Evolutionary conservation across 2,797 vertebrate genomes (phyloP).

Genomic region (Spondyliosoma cantharus): DNA sequence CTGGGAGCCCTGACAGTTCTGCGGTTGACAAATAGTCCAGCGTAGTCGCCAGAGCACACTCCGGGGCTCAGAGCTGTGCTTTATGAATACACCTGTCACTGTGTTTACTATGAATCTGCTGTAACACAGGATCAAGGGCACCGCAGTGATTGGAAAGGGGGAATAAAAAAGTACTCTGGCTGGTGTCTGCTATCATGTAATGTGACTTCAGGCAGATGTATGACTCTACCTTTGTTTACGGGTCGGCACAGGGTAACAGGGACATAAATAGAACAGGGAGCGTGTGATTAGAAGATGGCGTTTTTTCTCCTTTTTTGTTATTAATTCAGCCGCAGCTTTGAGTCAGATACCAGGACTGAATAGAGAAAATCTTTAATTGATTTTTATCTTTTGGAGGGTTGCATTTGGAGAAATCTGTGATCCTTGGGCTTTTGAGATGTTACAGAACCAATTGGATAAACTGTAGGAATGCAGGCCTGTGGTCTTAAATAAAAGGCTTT

Average conservation of each 20-base stretch:
- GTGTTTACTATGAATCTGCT: slow-evolving; percentile 79
- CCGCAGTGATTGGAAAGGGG: slow-evolving; percentile 70
- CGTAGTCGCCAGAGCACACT: slow-evolving; percentile 58
- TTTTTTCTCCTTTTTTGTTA: neutral
- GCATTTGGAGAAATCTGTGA: slow-evolving; percentile 31
- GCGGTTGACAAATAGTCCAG: slow-evolving; percentile 75
- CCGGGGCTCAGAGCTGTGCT: slow-evolving; percentile 60
- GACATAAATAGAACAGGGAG: slow-evolving; percentile 38
- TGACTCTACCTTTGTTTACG: slow-evolving; percentile 58
- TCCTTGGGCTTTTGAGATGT: slow-evolving; percentile 7
- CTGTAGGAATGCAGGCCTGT: neutral
- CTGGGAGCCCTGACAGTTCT: slow-evolving; percentile 64
- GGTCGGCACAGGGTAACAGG: slow-evolving; percentile 22
- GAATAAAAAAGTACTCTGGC: slow-evolving; percentile 59
- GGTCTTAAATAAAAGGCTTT: neutral
- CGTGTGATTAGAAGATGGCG: slow-evolving; percentile 39
- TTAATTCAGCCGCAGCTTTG: neutral
- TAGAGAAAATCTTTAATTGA: slow-evolving; percentile 32
- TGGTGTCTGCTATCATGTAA: slow-evolving; percentile 63
- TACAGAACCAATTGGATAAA: slow-evolving; percentile 23
- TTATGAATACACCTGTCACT: slow-evolving; percentile 81
- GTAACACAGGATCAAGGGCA: slow-evolving; percentile 78
- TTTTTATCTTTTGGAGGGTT: slow-evolving; percentile 39
- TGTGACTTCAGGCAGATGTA: slow-evolving; percentile 66
- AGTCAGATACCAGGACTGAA: slow-evolving; percentile 10